These are phyloP conservation scores for Acleris holmiana DNA, from an alignment of 2,888 invertebrate species.

Conservation along the genomic window DNA sequence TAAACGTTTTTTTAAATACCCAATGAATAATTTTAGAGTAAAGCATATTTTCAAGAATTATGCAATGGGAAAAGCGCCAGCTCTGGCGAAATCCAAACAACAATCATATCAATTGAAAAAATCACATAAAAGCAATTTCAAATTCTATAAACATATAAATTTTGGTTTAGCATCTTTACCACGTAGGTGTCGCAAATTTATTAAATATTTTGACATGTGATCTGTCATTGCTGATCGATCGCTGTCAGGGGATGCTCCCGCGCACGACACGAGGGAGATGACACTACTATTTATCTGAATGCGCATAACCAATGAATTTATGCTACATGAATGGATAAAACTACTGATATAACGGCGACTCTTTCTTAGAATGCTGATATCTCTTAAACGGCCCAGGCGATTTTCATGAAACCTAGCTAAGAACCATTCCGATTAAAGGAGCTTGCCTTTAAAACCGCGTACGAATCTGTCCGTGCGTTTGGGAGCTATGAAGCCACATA, in stretches of 20 bases:
- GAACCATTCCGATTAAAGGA: too few relatives aligned
- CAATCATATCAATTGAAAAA: too few relatives aligned
- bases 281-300: neutral
- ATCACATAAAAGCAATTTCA: neutral
- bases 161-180: neutral
- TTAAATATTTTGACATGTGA: constrained; percentile 61
- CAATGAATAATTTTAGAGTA: too few relatives aligned
- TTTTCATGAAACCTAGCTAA: too few relatives aligned
- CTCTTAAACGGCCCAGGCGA: too few relatives aligned
- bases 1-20: constrained; percentile 16
- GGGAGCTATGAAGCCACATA: too few relatives aligned
- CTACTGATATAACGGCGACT: too few relatives aligned
- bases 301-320: neutral
- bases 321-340: too few relatives aligned
- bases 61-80: neutral
- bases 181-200: constrained; percentile 13
- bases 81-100: neutral
- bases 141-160: neutral
- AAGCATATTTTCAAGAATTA: too few relatives aligned
- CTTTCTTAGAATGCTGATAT: too few relatives aligned
- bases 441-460: too few relatives aligned
- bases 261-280: neutral
- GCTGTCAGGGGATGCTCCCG: constrained; percentile 37
- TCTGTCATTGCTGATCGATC: constrained; percentile 55
- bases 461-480: too few relatives aligned